Percentiles rank a stretch among this genome's conserved stretches.
Conservation (phyloP, 2,888 invertebrate species). For the Caenorhabditis sinica region DNA sequence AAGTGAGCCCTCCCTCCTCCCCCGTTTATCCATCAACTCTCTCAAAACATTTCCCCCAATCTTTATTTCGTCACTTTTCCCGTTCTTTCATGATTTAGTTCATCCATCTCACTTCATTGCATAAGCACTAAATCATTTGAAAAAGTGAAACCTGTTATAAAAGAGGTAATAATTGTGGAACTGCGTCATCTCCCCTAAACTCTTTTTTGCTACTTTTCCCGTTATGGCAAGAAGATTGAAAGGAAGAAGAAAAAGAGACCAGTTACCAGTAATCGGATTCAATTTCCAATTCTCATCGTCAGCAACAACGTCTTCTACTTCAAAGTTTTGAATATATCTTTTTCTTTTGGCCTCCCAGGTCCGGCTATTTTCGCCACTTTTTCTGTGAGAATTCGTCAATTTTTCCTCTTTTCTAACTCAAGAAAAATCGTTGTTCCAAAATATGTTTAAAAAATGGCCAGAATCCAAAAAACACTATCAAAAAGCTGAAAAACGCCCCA, state of each 20-base stretch:
- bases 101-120: slow-evolving; percentile 11
- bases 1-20: too few relatives aligned
- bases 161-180: slow-evolving; percentile 30
- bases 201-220: background rate
- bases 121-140: slow-evolving; percentile 12
- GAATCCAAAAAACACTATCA: too few relatives aligned
- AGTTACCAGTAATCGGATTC: slow-evolving; percentile 54
- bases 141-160: slow-evolving; percentile 27
- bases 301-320: slow-evolving; percentile 13
- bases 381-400: too few relatives aligned
- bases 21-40: background rate
- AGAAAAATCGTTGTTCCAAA: too few relatives aligned
- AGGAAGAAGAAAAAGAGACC: slow-evolving; percentile 5
- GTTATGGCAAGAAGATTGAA: background rate
- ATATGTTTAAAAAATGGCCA: too few relatives aligned
- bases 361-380: too few relatives aligned
- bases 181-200: slow-evolving; percentile 9
- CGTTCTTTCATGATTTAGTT: background rate
- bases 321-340: background rate
- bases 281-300: slow-evolving; percentile 32
- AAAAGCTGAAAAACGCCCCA: too few relatives aligned
- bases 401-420: too few relatives aligned
- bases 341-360: too few relatives aligned
- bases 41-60: too few relatives aligned
- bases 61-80: background rate